Conservation (phyloP, 2,888 invertebrate genomes). For the Drosophila seclusa region DNA sequence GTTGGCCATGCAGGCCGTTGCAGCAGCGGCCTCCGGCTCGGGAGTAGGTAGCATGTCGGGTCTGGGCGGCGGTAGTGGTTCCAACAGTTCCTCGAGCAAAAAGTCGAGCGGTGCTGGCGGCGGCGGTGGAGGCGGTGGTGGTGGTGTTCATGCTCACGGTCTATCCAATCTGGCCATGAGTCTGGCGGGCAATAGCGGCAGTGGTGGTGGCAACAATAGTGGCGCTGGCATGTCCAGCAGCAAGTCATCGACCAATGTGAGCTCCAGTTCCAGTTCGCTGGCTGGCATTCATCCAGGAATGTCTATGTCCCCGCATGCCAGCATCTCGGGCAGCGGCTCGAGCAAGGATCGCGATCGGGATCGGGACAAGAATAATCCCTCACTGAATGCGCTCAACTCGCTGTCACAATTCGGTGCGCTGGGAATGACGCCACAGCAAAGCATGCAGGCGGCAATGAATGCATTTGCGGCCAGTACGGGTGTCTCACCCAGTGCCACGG, state of each 20-base stretch:
- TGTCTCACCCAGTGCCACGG: slow-evolving; percentile 62
- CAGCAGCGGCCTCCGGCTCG: slow-evolving; percentile 82
- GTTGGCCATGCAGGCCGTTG: slow-evolving; percentile 85
- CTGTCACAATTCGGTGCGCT: slow-evolving; percentile 84
- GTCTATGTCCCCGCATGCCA: slow-evolving; percentile 79
- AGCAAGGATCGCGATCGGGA: slow-evolving; percentile 48
- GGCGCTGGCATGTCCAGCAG: slow-evolving; percentile 56
- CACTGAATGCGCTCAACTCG: slow-evolving; percentile 84
- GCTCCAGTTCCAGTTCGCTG: slow-evolving; percentile 54
- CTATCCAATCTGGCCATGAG: slow-evolving; percentile 62
- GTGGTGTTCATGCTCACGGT: slow-evolving; percentile 61
- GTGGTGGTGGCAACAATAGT: slow-evolving; percentile 25
- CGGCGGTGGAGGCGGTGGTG: slow-evolving; percentile 16
- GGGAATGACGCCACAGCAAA: slow-evolving; percentile 84
- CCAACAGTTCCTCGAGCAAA: slow-evolving; percentile 68
- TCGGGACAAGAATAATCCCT: slow-evolving; percentile 83
- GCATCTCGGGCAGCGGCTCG: slow-evolving; percentile 50
- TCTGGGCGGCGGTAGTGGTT: slow-evolving; percentile 36
- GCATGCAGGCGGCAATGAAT: slow-evolving; percentile 85
- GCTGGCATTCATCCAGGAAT: slow-evolving; percentile 65
- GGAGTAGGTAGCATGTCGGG: slow-evolving; percentile 53
- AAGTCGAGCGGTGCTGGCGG: slow-evolving; percentile 48
- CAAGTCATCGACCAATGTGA: slow-evolving; percentile 61
- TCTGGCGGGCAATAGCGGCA: slow-evolving; percentile 14
- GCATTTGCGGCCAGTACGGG: slow-evolving; percentile 84